Evolutionary conservation across 2,797 vertebrate genomes (phyloP).

Genomic region (Chanos chanos): DNA sequence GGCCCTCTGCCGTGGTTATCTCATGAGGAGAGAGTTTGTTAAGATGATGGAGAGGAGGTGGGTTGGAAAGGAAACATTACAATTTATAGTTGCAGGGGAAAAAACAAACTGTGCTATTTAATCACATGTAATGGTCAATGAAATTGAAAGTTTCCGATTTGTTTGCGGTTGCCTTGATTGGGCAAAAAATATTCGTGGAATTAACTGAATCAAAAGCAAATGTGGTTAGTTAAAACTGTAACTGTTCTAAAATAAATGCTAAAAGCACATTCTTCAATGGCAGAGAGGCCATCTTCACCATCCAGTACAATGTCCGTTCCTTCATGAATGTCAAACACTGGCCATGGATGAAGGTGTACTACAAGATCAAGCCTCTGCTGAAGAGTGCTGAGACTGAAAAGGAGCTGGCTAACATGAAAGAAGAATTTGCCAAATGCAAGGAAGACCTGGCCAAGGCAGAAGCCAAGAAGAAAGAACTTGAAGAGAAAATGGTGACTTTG

Average conservation of each 20-base stretch:
- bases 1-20: conserved; percentile 70
- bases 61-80: no score
- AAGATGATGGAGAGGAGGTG: conserved; percentile 79
- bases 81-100: background rate
- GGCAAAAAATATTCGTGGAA: no score
- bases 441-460: conserved; percentile 73
- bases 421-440: conserved; percentile 69
- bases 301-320: conserved; percentile 83
- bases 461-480: conserved; percentile 82
- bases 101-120: background rate
- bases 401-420: conserved; percentile 84
- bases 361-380: conserved; percentile 89
- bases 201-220: no score
- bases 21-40: conserved; percentile 78
- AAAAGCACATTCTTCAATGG: no score
- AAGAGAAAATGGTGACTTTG: conserved; percentile 84
- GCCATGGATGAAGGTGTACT: conserved; percentile 93
- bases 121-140: no score
- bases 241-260: no score
- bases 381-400: conserved; percentile 87
- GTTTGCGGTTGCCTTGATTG: no score
- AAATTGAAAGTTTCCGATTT: no score
- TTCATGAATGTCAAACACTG: conserved; percentile 90
- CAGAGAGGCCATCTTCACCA: conserved; percentile 78
- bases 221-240: no score